These are phyloP conservation scores for Tetrax tetrax DNA, from an alignment of 2,113 vertebrate genomes.

Conservation along the genomic window DNA sequence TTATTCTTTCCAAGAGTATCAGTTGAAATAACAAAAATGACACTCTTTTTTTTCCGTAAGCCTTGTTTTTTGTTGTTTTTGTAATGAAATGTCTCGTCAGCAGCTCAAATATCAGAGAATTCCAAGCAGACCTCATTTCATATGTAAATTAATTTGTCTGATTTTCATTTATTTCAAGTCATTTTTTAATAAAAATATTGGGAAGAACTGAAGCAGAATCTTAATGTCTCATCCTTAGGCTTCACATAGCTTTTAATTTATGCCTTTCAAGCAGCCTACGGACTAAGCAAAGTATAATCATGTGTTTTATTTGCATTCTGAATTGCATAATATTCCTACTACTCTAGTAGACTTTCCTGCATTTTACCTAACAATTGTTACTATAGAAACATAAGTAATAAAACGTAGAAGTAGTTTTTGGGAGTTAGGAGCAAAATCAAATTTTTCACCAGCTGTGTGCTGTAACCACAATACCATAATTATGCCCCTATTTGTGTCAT, in stretches of 20 bases:
- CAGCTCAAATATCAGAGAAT: background rate
- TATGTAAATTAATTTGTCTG: conserved; percentile 28
- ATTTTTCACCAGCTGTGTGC: background rate
- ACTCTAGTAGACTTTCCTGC: background rate
- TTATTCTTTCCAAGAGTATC: background rate
- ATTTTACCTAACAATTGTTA: background rate
- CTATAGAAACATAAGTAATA: background rate
- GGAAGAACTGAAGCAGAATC: background rate
- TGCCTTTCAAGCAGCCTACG: background rate
- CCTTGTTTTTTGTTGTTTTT: background rate
- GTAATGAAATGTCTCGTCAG: background rate
- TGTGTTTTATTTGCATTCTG: conserved; percentile 25
- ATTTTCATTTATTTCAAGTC: background rate
- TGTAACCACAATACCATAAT: background rate
- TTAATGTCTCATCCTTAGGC: background rate
- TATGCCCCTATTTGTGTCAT: background rate
- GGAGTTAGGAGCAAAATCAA: background rate
- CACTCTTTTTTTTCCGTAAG: background rate
- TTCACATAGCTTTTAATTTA: conserved; percentile 11
- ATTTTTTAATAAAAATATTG: conserved; percentile 17
- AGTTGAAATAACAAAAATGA: background rate
- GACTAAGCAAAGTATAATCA: background rate
- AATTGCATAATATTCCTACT: background rate
- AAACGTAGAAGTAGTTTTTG: background rate
- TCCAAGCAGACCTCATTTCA: background rate